Base-by-base conservation (phyloP, 2,113 vertebrate genomes). In the Andinoacara biseriatus region DNA sequence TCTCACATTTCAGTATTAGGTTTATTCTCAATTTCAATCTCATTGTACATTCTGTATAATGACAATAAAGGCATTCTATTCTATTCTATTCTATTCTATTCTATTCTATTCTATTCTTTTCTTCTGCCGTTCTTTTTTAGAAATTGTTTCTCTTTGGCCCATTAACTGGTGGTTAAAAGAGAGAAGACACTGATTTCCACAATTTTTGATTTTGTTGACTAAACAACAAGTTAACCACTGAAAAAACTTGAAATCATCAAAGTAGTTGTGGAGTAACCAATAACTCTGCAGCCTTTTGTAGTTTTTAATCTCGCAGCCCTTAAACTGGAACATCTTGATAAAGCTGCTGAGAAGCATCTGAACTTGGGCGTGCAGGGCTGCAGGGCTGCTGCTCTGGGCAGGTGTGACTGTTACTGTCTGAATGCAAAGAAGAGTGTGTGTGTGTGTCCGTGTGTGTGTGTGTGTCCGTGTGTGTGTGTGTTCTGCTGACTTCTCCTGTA, bases 401-500 rank as follows among this genome's bases (percentile, higher is more conserved):
- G 76, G 60, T 74, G 61, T 67, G 81, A 52, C 43, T 52, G 82
- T 67, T 75, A 6, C 56, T 83, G 85, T n/a, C n/a, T n/a, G n/a
- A n/a, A n/a, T n/a, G n/a, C n/a, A n/a, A 86, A 46, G 38, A 78
- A n/a, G 60, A 77, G 33, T n/a, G 79, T 60, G 76, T 76, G 69
- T 31, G 43, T 62, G 82, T 72, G 83, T 76, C 54, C 22, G 29
- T 59, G 80, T 65, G 80, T 75, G 59, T 31, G 38, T 56, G 80
- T 67, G 59, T 31, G 29, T 59, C 75, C 60, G 80, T 76, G 60
- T 40, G 38, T 59, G 75, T 75, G 81, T 76, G 60, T 40, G 38
- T 59, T 76, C 72, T 63, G 46, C 17, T 14, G 26, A 57, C 78
- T 58, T 49, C 58, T 78, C 60, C 81, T 84, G 76, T 86, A 80